phyloP scores from a whole-genome alignment of 2,113 vertebrate genomes.

The Heliornis fulica region DNA sequence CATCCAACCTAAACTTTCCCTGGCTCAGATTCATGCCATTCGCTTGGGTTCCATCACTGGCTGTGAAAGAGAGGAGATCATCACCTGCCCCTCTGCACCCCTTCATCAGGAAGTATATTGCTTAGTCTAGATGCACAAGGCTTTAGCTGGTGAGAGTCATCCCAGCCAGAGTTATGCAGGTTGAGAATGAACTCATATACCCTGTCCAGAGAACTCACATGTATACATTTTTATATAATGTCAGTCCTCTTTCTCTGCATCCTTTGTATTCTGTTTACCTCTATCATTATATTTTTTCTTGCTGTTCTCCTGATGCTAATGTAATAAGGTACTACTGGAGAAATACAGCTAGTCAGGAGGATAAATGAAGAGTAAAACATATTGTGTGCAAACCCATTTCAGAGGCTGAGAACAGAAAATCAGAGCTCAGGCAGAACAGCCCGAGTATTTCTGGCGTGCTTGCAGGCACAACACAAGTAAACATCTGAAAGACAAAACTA shows the following conservation, averaged over 20 bases:
- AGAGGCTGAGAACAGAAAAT: not conserved
- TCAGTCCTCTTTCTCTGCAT: not conserved
- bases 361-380: not conserved
- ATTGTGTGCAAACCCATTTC: not conserved
- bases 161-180: not conserved
- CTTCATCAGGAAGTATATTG: too few relatives aligned
- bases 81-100: too few relatives aligned
- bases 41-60: too few relatives aligned
- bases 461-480: slow-evolving; percentile 47
- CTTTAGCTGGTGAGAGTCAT: not conserved
- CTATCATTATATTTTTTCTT: not conserved
- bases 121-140: too few relatives aligned
- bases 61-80: too few relatives aligned
- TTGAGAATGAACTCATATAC: not conserved
- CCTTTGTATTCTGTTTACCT: not conserved
- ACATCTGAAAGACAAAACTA: slow-evolving; percentile 58
- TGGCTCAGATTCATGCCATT: too few relatives aligned
- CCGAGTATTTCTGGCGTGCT: slow-evolving; percentile 33
- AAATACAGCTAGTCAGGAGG: not conserved
- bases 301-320: not conserved
- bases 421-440: not conserved
- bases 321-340: not conserved
- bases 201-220: not conserved
- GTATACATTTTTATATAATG: not conserved
- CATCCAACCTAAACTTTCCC: too few relatives aligned